Base-by-base conservation (phyloP, 1,140 invertebrate genomes). In the Wiebesia pumilae region DNA sequence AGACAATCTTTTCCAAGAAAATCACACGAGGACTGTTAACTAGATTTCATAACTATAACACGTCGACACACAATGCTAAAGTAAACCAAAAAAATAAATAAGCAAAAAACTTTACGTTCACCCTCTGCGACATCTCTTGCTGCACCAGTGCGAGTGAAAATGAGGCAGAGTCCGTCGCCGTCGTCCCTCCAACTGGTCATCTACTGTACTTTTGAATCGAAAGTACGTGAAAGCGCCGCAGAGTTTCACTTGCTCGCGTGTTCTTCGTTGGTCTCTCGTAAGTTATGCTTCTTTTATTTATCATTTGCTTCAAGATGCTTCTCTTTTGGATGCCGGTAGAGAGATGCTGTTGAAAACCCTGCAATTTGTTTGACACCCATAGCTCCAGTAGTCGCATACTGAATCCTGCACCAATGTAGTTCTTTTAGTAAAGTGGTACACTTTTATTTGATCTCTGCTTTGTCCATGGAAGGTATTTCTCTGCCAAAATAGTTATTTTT, bases 281-380 rank as follows among this genome's bases (percentile, higher is more conserved):
- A 94, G 93, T 94, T 94, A 93, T 94, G 93, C 92, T 94, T 94
- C 92, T 94, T 94, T 92, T 93, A 94, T 93, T 87, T 94, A 94
- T 94, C 90, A 94, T 94, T 94, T 94, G 93, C 93, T 94, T 93
- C 90, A 85, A 81, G 89, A 90, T 88, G 92, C 92, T 93, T 92
- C 88, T 92, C 89, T 89, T 91, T 83, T 73, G 58, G 81, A 75
- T 67, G 79, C 79, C 54, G 81, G 82, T 85, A 89, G 85, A 89
- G 87, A 84, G 78, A 82, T 65, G 58, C 51, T 81, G 51, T 54
- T 87, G 62, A 65, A n/a, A 43, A 21, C 35, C 79, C 69, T 83
- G 80, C 80, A 54, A 40, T 71, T 12, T 71, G 65, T 83, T 75
- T 88, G 80, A 9, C 30, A 43, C 85, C 85, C 58, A 33, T 81